Evolutionary conservation across 2,113 vertebrate genomes (phyloP).

Genomic region (Sardina pilchardus): DNA sequence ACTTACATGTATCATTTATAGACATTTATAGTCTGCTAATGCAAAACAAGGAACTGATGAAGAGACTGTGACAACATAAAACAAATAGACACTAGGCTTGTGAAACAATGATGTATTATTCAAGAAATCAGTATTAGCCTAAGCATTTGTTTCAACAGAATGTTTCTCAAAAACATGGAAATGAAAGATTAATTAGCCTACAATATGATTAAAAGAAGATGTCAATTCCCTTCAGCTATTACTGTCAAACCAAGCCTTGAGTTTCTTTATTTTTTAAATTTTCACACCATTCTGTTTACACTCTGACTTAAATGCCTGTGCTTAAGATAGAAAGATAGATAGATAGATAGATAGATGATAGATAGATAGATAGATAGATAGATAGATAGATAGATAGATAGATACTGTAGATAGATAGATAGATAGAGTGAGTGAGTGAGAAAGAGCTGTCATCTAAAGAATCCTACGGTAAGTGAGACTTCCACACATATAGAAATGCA

Average conservation of each 20-base stretch:
- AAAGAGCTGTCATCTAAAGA: not conserved
- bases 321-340: not conserved
- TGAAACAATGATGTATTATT: conserved; percentile 9
- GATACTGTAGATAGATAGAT: not conserved
- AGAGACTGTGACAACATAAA: not conserved
- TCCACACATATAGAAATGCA: not conserved
- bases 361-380: not conserved
- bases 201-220: not conserved
- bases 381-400: not conserved
- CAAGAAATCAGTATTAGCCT: not conserved
- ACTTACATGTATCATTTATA: no score
- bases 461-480: not conserved
- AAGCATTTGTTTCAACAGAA: not conserved
- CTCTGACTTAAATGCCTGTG: not conserved
- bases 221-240: not conserved
- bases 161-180: not conserved
- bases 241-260: not conserved
- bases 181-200: not conserved
- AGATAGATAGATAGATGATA: not conserved
- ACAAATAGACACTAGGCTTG: not conserved
- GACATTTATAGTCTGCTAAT: no score
- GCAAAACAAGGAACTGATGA: not conserved
- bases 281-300: not conserved
- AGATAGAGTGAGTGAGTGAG: not conserved
- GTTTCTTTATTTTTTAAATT: not conserved